phyloP scores from a whole-genome alignment of 1,140 invertebrate genomes.

The Thaumetopoea pityocampa region DNA sequence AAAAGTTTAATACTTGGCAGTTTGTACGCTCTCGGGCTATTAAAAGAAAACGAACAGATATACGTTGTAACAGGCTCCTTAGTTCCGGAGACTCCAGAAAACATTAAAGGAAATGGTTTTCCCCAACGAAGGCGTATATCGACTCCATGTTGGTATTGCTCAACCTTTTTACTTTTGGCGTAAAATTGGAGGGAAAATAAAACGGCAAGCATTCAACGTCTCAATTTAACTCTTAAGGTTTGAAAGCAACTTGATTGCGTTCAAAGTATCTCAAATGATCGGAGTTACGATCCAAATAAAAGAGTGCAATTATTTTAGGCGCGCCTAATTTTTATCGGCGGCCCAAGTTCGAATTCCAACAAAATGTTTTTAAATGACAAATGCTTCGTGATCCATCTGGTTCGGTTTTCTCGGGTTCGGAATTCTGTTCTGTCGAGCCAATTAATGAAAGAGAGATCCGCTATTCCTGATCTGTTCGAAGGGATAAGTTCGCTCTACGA shows the following conservation, averaged over 20 bases:
- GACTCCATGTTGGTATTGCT: constrained; percentile 53
- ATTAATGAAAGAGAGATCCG: constrained; percentile 54
- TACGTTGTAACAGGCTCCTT: constrained; percentile 67
- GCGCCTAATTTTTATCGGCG: constrained; percentile 42
- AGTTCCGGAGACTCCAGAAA: constrained; percentile 65
- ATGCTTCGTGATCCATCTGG: constrained; percentile 36
- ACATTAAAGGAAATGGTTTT: constrained; percentile 65
- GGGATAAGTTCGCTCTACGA: constrained; percentile 52
- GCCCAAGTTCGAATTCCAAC: constrained; percentile 28
- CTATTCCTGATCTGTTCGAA: constrained; percentile 40
- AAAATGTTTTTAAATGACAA: constrained; percentile 43
- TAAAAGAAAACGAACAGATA: constrained; percentile 67
- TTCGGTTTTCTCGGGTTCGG: constrained; percentile 28
- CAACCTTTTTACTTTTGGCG: constrained; percentile 58
- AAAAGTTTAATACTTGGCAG: constrained; percentile 68
- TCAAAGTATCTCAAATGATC: constrained; percentile 34
- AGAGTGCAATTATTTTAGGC: constrained; percentile 45
- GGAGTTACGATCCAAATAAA: constrained; percentile 37
- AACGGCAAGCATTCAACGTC: constrained; percentile 65
- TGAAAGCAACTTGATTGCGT: constrained; percentile 45
- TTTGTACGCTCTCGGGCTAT: constrained; percentile 63
- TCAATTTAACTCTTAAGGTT: constrained; percentile 53
- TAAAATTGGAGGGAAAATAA: constrained; percentile 61
- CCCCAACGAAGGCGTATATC: constrained; percentile 52
- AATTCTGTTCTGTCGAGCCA: constrained; percentile 42